Base-by-base conservation (phyloP, 1,140 invertebrate species). In the Habropoda laboriosa region DNA sequence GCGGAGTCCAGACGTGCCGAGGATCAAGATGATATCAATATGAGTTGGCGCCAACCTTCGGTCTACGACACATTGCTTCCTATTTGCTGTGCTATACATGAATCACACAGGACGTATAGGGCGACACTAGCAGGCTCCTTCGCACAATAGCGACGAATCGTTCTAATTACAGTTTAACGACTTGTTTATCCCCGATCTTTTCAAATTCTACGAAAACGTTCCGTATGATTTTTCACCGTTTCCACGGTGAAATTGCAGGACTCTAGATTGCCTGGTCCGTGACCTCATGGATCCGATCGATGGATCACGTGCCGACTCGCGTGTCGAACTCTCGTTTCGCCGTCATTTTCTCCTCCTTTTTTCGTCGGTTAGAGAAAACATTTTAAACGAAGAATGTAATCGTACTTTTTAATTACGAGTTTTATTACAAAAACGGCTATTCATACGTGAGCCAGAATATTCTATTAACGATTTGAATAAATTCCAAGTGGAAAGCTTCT, bases 41-140 rank as follows among this genome's bases (percentile, higher is more conserved):
- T 49, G 78, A 84, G 81, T 86, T 83, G 82, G 86, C 85, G 79
- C 79, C 87, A 87, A 73, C 63, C 79, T 83, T 88, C 73, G 64
- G 49, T 85, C 67, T 83, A 79, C 75, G 81, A 82, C 75, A 82
- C 72, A 86, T 88, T 81, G 79, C 80, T 87, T 83, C 82, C 79
- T 85, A 68, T 76, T 88, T 61, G 80, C 66, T 66, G 71, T 61
- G n/a, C 61, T 4, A 8, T 80, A 73, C 49, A 68, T 84, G 83
- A 82, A 83, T 84, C 57, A 83, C 64, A 79, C 30, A 18, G 40
- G 68, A 72, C 79, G 53, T 77, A 83, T 83, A 66, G 24, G 66
- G 27, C 53, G 53, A 57, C 80, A 63, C 32, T 61, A 47, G n/a
- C 40, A n/a, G 16, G 53, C 16, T 55, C 8, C 58, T 24, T 35